Evolutionary conservation across 2,797 vertebrate species (phyloP), one percentile per base, ranked within the genome.

Genomic region (Tenualosa thibaudeaui): DNA sequence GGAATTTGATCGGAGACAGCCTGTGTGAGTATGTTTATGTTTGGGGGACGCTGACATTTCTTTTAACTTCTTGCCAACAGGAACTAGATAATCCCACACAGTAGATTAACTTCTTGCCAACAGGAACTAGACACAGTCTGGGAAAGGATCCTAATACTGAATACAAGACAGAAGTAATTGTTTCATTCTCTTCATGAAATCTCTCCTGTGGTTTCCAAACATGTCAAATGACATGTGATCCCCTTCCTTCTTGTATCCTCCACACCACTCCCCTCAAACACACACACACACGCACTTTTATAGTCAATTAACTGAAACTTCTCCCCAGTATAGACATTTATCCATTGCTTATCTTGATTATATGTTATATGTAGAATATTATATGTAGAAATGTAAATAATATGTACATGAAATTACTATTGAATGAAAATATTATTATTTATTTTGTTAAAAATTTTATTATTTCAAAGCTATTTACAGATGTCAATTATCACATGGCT

Each of bases 41-140:
- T 51, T 51, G 50, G 5, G 50, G 31, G 26, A 17, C 5, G 37
- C 65, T 37, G 65, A 71, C 12, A 6, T 37, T 37, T 71, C 12
- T 71, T 71, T 17, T 40, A 37, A 40, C 65, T 65, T 2, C 82
- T 85, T 37, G 7, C 81, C 75, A 6, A 17, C 84, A 93, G 92
- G 93, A 92, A 7, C 83, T 88, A 2, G 86, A 91, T 2, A 82
- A 87, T 6, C 83, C 91, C 0, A 7, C 82, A 88, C 85, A 85
- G 86, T 58, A 24, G n/a, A n/a, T n/a, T n/a, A n/a, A n/a, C n/a
- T n/a, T n/a, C n/a, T n/a, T n/a, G n/a, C n/a, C n/a, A n/a, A n/a
- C n/a, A n/a, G n/a, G n/a, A n/a, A n/a, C n/a, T n/a, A n/a, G n/a
- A n/a, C n/a, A n/a, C n/a, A n/a, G n/a, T n/a, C n/a, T 50, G 43